Evolutionary conservation across 2,113 vertebrate genomes (phyloP).

Genomic region (Engystomops pustulosus): DNA sequence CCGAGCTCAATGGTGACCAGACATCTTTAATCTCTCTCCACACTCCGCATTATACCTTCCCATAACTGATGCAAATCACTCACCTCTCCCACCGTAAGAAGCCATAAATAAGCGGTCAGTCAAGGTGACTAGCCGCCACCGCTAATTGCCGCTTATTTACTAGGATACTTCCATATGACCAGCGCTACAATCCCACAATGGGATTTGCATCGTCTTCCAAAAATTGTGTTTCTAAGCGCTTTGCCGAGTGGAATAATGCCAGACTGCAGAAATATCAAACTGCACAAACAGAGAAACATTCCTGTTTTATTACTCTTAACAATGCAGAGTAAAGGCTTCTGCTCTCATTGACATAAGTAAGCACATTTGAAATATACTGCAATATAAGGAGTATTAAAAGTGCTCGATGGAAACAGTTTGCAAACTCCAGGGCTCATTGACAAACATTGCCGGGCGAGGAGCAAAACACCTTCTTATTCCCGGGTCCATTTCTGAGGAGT

Average conservation of each 20-base stretch:
- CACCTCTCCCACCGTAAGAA: background rate
- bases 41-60: background rate
- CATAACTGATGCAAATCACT: background rate
- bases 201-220: slow-evolving; percentile 59
- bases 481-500: slow-evolving; percentile 29
- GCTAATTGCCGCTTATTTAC: slow-evolving; percentile 56
- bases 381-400: slow-evolving; percentile 59
- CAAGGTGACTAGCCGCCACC: slow-evolving; percentile 36
- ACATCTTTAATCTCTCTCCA: background rate
- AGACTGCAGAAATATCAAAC: slow-evolving; percentile 59
- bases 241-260: slow-evolving; percentile 57
- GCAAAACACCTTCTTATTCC: slow-evolving; percentile 51
- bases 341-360: slow-evolving; percentile 60
- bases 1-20: background rate
- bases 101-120: slow-evolving; percentile 34
- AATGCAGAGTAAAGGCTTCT: slow-evolving; percentile 57
- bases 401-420: slow-evolving; percentile 54
- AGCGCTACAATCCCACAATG: slow-evolving; percentile 56
- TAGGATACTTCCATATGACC: slow-evolving; percentile 56
- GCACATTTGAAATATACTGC: slow-evolving; percentile 59
- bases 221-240: slow-evolving; percentile 57
- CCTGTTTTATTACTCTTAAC: slow-evolving; percentile 60
- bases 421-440: slow-evolving; percentile 45
- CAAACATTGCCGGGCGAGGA: slow-evolving; percentile 43
- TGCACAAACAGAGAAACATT: slow-evolving; percentile 59